A percentile compares a stretch with the other conserved stretches of the same genome.
These are phyloP conservation scores for Eupithecia centaureata DNA, from an alignment of 2,888 invertebrate genomes.

Conservation along the genomic window DNA sequence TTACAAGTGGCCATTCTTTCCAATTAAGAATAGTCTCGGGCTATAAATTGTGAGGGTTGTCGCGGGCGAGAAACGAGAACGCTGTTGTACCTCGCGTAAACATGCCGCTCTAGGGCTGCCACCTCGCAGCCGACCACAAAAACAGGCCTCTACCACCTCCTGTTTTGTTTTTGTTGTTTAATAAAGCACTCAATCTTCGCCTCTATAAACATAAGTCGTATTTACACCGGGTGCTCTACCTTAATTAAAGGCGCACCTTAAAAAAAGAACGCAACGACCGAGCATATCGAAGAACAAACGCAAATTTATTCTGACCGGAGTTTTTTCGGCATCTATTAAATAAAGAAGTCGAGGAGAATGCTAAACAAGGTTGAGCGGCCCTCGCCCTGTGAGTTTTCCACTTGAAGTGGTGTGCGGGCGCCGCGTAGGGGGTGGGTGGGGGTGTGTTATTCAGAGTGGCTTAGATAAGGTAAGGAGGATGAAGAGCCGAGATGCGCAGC, in stretches of 20 bases:
- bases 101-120: slow-evolving; percentile 71
- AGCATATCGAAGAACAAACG: slow-evolving; percentile 77
- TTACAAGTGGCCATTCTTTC: slow-evolving; percentile 84
- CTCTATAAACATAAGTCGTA: slow-evolving; percentile 67
- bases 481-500: slow-evolving; percentile 82
- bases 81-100: slow-evolving; percentile 74
- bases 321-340: slow-evolving; percentile 82
- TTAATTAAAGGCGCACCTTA: slow-evolving; percentile 77
- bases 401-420: slow-evolving; percentile 75
- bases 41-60: slow-evolving; percentile 82
- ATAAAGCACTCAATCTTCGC: slow-evolving; percentile 69
- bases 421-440: slow-evolving; percentile 55
- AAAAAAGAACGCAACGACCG: slow-evolving; percentile 63
- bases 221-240: slow-evolving; percentile 65
- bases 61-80: slow-evolving; percentile 63
- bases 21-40: slow-evolving; percentile 83
- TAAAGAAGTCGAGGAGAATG: slow-evolving; percentile 83
- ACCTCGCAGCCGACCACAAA: slow-evolving; percentile 42
- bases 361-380: slow-evolving; percentile 83
- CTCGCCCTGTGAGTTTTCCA: slow-evolving; percentile 82
- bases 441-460: slow-evolving; percentile 79
- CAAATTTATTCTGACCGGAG: slow-evolving; percentile 80
- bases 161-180: slow-evolving; percentile 69
- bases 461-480: slow-evolving; percentile 83
- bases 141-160: slow-evolving; percentile 48